phyloP scores from a whole-genome alignment of 2,113 vertebrate species.

The Dromas ardeola region DNA sequence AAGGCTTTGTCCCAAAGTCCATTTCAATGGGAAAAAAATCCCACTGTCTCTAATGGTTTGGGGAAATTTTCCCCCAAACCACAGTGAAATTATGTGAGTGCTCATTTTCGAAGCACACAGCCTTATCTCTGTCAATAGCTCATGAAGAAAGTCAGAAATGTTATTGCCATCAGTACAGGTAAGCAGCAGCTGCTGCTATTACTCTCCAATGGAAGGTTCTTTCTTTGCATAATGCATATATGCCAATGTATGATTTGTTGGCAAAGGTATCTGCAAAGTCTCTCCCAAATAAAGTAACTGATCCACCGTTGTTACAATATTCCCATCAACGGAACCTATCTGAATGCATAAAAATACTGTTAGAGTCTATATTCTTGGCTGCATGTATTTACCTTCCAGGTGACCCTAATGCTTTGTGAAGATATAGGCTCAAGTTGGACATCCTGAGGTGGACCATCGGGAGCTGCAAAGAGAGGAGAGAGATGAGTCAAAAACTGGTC shows the following conservation, averaged over 20 bases:
- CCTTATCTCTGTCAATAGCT: not conserved
- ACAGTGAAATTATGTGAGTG: not conserved
- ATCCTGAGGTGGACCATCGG: conserved; percentile 95
- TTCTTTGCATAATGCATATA: not conserved
- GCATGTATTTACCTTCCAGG: conserved; percentile 90
- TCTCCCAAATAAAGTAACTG: not conserved
- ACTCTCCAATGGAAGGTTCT: not conserved
- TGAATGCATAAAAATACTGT: not conserved
- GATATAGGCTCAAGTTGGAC: conserved; percentile 94
- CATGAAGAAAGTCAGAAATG: not conserved
- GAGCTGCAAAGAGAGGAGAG: conserved; percentile 79
- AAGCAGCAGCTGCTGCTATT: not conserved
- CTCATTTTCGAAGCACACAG: not conserved
- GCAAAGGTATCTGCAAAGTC: not conserved
- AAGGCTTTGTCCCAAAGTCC: not conserved
- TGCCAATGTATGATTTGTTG: not conserved
- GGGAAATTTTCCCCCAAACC: not conserved
- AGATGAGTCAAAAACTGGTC: not conserved
- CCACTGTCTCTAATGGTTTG: not conserved
- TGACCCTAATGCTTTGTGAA: conserved; percentile 96
- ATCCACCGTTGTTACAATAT: not conserved
- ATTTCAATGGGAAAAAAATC: not conserved
- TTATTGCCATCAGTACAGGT: not conserved
- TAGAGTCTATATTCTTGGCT: not conserved
- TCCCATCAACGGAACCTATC: not conserved